Evolutionary conservation across 1,140 invertebrate species (phyloP), one percentile per base, ranked within the genome.

Genomic region (Temnothorax nylanderi): DNA sequence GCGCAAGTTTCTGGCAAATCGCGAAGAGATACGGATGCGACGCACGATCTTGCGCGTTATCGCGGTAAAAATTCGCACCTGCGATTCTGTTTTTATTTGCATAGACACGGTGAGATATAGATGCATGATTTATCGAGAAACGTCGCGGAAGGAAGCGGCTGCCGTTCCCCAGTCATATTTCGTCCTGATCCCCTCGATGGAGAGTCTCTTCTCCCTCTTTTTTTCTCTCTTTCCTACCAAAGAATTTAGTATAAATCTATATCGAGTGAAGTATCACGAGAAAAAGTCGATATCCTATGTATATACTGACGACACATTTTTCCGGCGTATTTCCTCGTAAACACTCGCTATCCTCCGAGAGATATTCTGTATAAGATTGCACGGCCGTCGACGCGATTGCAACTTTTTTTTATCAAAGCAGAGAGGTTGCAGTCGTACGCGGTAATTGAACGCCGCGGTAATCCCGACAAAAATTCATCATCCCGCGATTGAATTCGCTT

Each of bases 381-480:
- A 26, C 18, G 10, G 3, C n/a, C 32, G 76, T 51, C 18, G 16
- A 51, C 32, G 18, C 6, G 41, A 11, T 0, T 10, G 26, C 18
- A 49, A 67, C 41, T 47, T 49, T 47, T 54, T 51, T 80, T 80
- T 13, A 80, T 49, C 32, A 10, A 16, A 8, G 26, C 16, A 34
- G 34, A 64, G 16, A 41, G 21, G 13, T 26, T 18, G 47, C 34
- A 44, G 65, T 54, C 47, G 47, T 13, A 34, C 16, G 7, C 26
- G 26, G 44, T 65, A 81, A 80, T 81, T 71, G 77, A 71, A 47
- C 16, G 26, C 26, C 16, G 37, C 65, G 10, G 37, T 16, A 32
- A 71, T 44, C 56, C 51, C 65, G 49, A 71, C 56, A 37, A 56
- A 69, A 81, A 81, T 81, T 81, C 56, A 32, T 81, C 64, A 81